Percentiles rank a stretch among this genome's conserved stretches.
Conservation (phyloP, 2,888 invertebrate genomes). For the Luperina nickerlii region DNA sequence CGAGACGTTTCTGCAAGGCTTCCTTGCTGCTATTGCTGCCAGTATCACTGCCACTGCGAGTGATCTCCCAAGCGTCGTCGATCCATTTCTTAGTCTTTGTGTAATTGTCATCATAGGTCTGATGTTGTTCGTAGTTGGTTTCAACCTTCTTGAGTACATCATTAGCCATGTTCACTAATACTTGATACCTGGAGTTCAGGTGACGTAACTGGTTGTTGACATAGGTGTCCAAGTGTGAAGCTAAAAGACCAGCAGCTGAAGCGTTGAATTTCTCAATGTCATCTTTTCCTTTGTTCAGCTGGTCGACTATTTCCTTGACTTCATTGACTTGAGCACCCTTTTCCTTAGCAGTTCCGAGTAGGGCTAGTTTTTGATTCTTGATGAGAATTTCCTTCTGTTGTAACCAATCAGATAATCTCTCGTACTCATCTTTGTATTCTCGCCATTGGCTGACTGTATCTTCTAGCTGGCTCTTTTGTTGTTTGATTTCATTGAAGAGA, state of each 20-base stretch:
- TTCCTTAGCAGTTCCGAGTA: slow-evolving; percentile 94
- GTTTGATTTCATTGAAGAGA: slow-evolving; percentile 95
- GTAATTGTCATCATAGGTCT: slow-evolving; percentile 94
- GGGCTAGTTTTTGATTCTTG: slow-evolving; percentile 96
- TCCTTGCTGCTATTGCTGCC: slow-evolving; percentile 95
- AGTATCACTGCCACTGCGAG: slow-evolving; percentile 94
- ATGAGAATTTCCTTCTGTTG: slow-evolving; percentile 97
- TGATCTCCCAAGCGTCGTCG: slow-evolving; percentile 95
- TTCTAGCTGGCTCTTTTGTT: slow-evolving; percentile 96
- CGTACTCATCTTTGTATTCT: slow-evolving; percentile 98
- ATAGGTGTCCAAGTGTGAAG: slow-evolving; percentile 96
- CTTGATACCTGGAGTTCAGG: slow-evolving; percentile 96
- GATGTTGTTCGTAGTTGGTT: slow-evolving; percentile 96
- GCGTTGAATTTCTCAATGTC: slow-evolving; percentile 96
- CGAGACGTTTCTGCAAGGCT: slow-evolving; percentile 94
- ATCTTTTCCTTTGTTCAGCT: slow-evolving; percentile 93
- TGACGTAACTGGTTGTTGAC: slow-evolving; percentile 96
- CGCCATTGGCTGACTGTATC: slow-evolving; percentile 95
- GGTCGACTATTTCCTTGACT: slow-evolving; percentile 94
- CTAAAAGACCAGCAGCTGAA: slow-evolving; percentile 93
- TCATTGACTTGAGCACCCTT: slow-evolving; percentile 96
- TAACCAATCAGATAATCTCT: slow-evolving; percentile 97
- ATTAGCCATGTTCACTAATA: slow-evolving; percentile 96
- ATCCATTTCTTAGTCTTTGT: slow-evolving; percentile 96
- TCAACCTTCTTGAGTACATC: slow-evolving; percentile 97